These are phyloP conservation scores for Echeneis naucrates DNA, from an alignment of 2,797 vertebrate genomes.

Conservation along the genomic window DNA sequence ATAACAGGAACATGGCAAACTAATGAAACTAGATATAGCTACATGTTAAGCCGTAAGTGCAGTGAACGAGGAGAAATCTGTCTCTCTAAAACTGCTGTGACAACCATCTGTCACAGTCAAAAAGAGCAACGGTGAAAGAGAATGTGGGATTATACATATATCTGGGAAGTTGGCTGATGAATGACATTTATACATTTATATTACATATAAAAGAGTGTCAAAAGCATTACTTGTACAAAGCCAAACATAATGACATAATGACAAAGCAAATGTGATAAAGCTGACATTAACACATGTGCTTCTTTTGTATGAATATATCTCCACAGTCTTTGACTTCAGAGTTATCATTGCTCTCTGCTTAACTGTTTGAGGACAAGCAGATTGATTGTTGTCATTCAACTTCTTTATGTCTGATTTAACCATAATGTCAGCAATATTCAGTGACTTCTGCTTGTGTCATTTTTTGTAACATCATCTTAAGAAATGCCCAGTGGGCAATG, in stretches of 20 bases:
- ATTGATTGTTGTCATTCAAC: no score
- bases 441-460: no score
- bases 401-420: background rate
- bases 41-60: background rate
- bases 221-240: slow-evolving; percentile 43
- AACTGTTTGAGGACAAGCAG: no score
- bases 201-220: slow-evolving; percentile 24
- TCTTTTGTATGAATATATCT: no score
- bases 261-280: no score
- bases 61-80: background rate
- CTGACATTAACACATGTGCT: no score
- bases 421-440: no score
- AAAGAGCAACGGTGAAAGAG: slow-evolving; percentile 2
- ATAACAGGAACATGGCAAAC: background rate
- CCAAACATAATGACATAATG: no score
- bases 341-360: no score
- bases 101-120: background rate
- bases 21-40: background rate
- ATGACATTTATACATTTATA: slow-evolving; percentile 50
- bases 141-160: background rate
- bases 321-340: no score
- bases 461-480: no score
- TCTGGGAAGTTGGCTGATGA: slow-evolving; percentile 12
- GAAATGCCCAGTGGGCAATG: no score
- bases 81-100: background rate